Base-by-base conservation (phyloP, 2,888 invertebrate genomes). In the Pemphredon lugubris region DNA sequence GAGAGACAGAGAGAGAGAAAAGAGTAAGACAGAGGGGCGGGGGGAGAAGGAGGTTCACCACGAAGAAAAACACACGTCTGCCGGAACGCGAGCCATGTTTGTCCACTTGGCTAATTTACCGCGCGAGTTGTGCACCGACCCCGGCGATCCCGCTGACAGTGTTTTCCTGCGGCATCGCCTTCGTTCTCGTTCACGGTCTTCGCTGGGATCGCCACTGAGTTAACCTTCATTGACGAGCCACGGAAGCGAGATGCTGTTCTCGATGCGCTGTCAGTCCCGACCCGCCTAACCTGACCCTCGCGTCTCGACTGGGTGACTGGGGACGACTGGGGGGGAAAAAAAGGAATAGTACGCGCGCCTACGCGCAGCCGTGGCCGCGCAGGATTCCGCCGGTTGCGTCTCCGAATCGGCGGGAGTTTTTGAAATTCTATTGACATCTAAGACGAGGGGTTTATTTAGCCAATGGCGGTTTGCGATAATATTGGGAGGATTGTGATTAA, bases 211-310 rank as follows among this genome's bases (percentile, higher is more conserved):
- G 57, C 66, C 66, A 61, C 50, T 13, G 40, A 58, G 69, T 79
- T 77, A 81, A 83, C 73, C 78, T 82, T 84, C 84, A 83, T 84
- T 81, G 77, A 83, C 77, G 45, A 66, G 53, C 21, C 37, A 50
- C 64, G 45, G n/a, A n/a, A n/a, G 37, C 59, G 42, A 60, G 68
- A 78, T 70, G 48, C 69, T 65, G 66, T 76, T 83, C 74, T 73
- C 75, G 67, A 75, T 78, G 75, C 73, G 72, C 77, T 82, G 79
- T 82, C 82, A 82, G 77, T 61, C 68, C 70, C 72, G 77, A 81
- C 77, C 77, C 76, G 79, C 83, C 84, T 84, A 86, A 86, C 86
- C 87, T 86, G 86, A 85, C 86, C 81, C 70, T 74, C 70, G 58
- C 51, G 18, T 21, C 54, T 20, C 18, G 32, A 39, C 32, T 34